Conservation (phyloP, 2,113 vertebrate species). For the Alexandromys fortis region DNA sequence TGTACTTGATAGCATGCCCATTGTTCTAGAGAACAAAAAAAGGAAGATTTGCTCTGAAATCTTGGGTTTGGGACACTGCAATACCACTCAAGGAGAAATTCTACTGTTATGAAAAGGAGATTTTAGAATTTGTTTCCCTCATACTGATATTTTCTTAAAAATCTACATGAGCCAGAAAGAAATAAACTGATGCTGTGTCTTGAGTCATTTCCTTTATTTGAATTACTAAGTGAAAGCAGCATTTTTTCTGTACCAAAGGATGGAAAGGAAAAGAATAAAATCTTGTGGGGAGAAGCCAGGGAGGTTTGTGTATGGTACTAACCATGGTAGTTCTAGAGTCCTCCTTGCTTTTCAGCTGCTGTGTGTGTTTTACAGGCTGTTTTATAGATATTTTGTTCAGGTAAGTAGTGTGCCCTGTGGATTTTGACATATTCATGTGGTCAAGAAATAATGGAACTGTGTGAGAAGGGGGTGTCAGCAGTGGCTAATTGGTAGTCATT, state of each 20-base stretch:
- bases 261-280: not conserved
- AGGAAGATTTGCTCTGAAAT: slow-evolving; percentile 36
- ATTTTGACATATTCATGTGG: not conserved
- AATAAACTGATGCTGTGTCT: not conserved
- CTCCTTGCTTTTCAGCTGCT: not conserved
- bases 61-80: not conserved
- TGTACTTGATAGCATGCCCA: not conserved
- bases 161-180: not conserved
- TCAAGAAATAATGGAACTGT: not conserved
- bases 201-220: not conserved
- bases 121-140: slow-evolving; percentile 38
- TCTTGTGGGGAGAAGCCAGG: not conserved
- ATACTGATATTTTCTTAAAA: slow-evolving; percentile 14
- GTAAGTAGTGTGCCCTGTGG: not conserved
- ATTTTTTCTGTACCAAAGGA: not conserved
- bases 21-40: slow-evolving; percentile 22
- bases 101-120: slow-evolving; percentile 47
- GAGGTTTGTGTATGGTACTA: not conserved
- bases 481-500: not conserved
- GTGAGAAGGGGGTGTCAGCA: not conserved
- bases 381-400: slow-evolving; percentile 13
- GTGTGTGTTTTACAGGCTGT: not conserved
- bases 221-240: slow-evolving; percentile 15
- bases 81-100: not conserved
- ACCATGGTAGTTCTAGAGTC: not conserved